A percentile compares a stretch with the other conserved stretches of the same genome.
Evolutionary conservation across 2,113 vertebrate genomes (phyloP).

Genomic region (Pantherophis guttatus): DNA sequence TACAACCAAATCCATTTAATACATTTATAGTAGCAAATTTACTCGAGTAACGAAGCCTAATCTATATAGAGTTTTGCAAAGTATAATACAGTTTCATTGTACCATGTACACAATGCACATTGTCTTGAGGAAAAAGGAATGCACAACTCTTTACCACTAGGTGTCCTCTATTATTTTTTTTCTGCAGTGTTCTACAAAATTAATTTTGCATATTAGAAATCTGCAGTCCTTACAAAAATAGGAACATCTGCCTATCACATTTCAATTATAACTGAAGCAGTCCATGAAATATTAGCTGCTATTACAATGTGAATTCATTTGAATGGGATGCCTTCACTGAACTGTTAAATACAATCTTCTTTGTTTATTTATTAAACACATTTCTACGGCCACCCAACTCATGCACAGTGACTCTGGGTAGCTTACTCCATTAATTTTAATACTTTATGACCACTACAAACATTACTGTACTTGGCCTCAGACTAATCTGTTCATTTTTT

Average conservation of each 20-base stretch:
- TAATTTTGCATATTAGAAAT: neutral
- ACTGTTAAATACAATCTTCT: neutral
- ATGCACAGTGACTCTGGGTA: neutral
- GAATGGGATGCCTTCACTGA: neutral
- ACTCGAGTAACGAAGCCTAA: neutral
- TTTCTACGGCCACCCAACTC: neutral
- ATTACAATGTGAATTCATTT: neutral
- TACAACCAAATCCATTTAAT: slow-evolving; percentile 1
- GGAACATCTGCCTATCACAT: fast-evolving
- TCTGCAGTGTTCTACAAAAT: neutral
- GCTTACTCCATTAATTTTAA: neutral
- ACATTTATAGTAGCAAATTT: neutral
- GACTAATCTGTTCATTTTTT: neutral
- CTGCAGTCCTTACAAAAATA: neutral
- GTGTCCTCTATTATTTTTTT: slow-evolving; percentile 39
- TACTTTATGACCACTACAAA: neutral
- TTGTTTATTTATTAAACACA: neutral
- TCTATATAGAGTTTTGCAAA: neutral
- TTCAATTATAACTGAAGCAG: neutral
- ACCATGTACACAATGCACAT: neutral
- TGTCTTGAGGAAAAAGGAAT: neutral
- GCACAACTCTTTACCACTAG: slow-evolving; percentile 49
- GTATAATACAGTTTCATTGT: neutral
- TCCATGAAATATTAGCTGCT: neutral
- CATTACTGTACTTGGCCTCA: neutral